These are phyloP conservation scores for Clistopyga incitator DNA, from an alignment of 2,888 invertebrate species.

Conservation along the genomic window DNA sequence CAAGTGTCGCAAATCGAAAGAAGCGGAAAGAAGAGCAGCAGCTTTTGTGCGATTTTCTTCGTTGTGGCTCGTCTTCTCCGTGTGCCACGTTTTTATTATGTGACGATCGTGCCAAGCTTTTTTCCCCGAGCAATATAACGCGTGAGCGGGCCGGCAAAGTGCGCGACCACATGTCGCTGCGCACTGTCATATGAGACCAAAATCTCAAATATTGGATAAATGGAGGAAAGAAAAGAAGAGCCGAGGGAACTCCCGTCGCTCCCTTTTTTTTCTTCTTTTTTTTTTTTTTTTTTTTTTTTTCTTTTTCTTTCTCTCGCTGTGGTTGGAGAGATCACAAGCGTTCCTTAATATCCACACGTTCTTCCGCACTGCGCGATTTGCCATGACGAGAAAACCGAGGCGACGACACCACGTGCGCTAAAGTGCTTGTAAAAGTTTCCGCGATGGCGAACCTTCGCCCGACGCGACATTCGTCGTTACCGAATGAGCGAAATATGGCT, in stretches of 20 bases:
- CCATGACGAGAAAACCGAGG: slow-evolving; percentile 47
- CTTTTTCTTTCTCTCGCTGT: slow-evolving; percentile 55
- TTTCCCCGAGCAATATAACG: slow-evolving; percentile 62
- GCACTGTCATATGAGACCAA: slow-evolving; percentile 76
- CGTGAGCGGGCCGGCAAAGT: slow-evolving; percentile 74
- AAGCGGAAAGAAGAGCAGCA: neutral
- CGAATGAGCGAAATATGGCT: slow-evolving; percentile 14
- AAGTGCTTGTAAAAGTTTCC: slow-evolving; percentile 78
- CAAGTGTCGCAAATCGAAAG: neutral
- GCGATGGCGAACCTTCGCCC: slow-evolving; percentile 12
- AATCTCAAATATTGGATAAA: slow-evolving; percentile 80
- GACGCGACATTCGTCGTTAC: slow-evolving; percentile 12
- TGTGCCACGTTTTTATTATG: slow-evolving; percentile 73
- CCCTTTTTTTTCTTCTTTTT: too few relatives aligned
- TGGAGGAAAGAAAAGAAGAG: slow-evolving; percentile 40
- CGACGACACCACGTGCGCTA: slow-evolving; percentile 77
- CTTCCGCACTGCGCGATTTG: slow-evolving; percentile 52
- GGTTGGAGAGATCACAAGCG: slow-evolving; percentile 68
- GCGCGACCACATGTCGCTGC: slow-evolving; percentile 80
- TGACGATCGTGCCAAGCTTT: slow-evolving; percentile 74
- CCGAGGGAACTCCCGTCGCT: slow-evolving; percentile 57
- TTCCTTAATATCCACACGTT: slow-evolving; percentile 67
- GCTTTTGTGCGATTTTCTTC: slow-evolving; percentile 23
- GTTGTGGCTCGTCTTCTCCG: slow-evolving; percentile 28
- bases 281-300: too few relatives aligned